Evolutionary conservation across 2,113 vertebrate genomes (phyloP).

Genomic region (Genyomyrus donnyi): DNA sequence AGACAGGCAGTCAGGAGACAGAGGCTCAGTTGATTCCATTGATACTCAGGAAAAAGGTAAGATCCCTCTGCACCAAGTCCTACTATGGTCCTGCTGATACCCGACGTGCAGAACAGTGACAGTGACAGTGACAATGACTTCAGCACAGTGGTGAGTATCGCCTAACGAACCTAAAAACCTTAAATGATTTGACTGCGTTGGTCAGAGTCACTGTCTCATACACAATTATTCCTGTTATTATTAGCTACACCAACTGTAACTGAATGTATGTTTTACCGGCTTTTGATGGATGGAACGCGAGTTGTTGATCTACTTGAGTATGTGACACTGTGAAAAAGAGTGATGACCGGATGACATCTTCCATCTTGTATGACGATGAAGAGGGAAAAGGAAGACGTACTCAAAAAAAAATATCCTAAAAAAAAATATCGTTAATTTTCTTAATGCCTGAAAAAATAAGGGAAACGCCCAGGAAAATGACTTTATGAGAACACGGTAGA

Average conservation of each 20-base stretch:
- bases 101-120: background rate
- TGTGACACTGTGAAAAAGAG: background rate
- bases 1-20: background rate
- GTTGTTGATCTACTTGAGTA: background rate
- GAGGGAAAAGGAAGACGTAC: background rate
- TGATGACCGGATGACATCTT: background rate
- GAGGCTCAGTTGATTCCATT: background rate
- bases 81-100: background rate
- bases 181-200: background rate
- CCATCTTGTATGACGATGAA: background rate
- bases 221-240: background rate
- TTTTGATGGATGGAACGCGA: background rate
- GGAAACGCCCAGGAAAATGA: background rate
- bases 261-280: background rate
- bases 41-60: background rate
- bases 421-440: background rate
- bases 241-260: background rate
- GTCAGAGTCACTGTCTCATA: background rate
- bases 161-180: background rate
- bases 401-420: background rate
- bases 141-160: background rate
- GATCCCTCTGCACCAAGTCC: background rate
- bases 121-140: background rate
- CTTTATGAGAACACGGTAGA: background rate
- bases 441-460: background rate